phyloP scores from a whole-genome alignment of 2,113 vertebrate species.

The Amblyopsis rosae region DNA sequence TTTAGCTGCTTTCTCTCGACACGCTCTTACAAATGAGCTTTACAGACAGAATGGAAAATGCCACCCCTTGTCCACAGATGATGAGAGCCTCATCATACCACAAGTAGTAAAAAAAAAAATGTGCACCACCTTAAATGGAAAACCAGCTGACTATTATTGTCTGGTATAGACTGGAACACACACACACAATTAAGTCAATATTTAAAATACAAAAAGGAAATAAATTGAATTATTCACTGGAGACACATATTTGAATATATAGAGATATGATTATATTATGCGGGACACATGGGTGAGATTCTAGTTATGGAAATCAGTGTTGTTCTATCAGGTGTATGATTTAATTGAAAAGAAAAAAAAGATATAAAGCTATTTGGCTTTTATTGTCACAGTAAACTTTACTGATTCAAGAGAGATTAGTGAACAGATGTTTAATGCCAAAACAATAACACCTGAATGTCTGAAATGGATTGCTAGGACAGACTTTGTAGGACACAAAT shows the following conservation, averaged over 20 bases:
- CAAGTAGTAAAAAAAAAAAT: constrained; percentile 25
- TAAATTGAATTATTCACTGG: constrained; percentile 33
- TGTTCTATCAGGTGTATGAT: constrained; percentile 26
- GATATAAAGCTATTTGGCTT: constrained; percentile 6
- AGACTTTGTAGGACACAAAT: constrained; percentile 5
- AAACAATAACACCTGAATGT: neutral
- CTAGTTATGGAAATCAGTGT: constrained; percentile 42
- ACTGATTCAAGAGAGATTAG: neutral
- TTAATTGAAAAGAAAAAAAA: constrained; percentile 26
- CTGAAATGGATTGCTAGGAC: neutral
- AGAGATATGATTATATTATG: constrained; percentile 16
- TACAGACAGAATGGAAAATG: constrained; percentile 7
- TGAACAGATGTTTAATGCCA: neutral
- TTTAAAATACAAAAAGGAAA: neutral
- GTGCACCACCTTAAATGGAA: constrained; percentile 28
- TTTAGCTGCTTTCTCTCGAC: neutral
- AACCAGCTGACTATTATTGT: constrained; percentile 28
- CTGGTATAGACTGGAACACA: neutral
- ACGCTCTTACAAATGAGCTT: constrained; percentile 7
- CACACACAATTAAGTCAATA: neutral
- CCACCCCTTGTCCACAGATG: constrained; percentile 13
- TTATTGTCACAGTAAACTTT: neutral
- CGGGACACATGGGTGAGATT: constrained; percentile 20
- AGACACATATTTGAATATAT: constrained; percentile 35
- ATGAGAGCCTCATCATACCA: constrained; percentile 12